Conservation (phyloP, 2,113 vertebrate species). For the Rhabdornis inornatus region DNA sequence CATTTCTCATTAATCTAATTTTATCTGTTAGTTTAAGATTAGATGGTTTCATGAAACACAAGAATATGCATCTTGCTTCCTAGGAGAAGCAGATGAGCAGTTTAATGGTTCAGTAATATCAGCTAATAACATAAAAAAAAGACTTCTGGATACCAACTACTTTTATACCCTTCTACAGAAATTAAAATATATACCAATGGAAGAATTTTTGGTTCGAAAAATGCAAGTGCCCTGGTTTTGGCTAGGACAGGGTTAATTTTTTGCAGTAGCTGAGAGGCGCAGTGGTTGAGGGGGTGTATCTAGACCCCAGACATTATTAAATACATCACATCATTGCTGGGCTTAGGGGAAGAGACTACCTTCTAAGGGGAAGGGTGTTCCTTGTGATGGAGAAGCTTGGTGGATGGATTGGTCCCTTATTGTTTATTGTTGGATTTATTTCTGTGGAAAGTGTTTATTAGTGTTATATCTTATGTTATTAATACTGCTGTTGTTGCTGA, state of each 20-base stretch:
- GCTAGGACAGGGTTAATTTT: background rate
- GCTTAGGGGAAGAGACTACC: fast-evolving
- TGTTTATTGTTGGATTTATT: background rate
- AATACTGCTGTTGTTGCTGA: background rate
- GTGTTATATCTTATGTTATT: background rate
- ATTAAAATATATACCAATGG: background rate
- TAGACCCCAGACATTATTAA: background rate
- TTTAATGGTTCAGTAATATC: background rate
- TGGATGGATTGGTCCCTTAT: too few relatives aligned
- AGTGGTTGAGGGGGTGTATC: background rate
- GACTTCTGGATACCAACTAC: background rate
- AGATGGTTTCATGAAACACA: background rate
- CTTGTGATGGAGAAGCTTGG: background rate
- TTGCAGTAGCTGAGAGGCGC: background rate
- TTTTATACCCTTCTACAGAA: background rate
- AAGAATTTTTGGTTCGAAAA: background rate
- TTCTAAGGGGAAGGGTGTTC: background rate
- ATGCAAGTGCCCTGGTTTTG: background rate
- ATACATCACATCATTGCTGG: too few relatives aligned
- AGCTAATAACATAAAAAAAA: background rate
- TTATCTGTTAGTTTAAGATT: background rate
- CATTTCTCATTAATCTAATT: background rate
- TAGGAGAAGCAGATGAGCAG: background rate
- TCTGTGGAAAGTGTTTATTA: background rate
- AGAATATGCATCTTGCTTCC: background rate